A percentile compares a stretch with the other conserved stretches of the same genome.
Conservation (phyloP, 1,140 invertebrate species). For the Cotesia typhae region DNA sequence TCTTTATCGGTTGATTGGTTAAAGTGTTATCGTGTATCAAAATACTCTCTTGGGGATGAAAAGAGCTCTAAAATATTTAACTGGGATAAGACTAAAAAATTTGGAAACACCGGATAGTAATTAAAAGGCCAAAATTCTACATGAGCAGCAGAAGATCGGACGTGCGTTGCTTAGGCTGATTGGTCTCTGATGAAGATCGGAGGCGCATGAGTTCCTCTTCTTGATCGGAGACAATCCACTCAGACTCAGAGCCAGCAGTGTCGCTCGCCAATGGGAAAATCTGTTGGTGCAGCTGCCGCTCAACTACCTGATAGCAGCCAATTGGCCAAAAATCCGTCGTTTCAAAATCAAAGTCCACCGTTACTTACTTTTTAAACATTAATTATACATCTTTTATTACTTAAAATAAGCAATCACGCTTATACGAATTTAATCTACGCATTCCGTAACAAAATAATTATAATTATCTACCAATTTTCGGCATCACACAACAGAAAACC, state of each 20-base stretch:
- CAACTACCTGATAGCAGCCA: constrained; percentile 57
- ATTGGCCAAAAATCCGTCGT: constrained; percentile 53
- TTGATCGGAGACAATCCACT: constrained; percentile 82
- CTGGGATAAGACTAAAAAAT: no score
- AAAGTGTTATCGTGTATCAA: no score
- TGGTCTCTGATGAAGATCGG: constrained; percentile 63
- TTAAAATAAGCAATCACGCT: neutral
- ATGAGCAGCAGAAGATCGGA: constrained; percentile 63
- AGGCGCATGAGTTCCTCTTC: constrained; percentile 82
- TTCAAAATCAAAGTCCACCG: constrained; percentile 61
- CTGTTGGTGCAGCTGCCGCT: constrained; percentile 60
- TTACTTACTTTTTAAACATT: constrained; percentile 23
- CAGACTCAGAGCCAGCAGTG: constrained; percentile 73
- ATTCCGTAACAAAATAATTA: constrained; percentile 38
- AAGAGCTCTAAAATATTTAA: neutral
- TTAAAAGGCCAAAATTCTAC: constrained; percentile 42
- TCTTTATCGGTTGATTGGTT: no score
- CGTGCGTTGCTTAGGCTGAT: constrained; percentile 56
- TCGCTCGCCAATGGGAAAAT: constrained; percentile 54
- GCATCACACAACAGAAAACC: constrained; percentile 38
- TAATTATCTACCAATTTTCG: constrained; percentile 19
- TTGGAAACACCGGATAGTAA: constrained; percentile 13
- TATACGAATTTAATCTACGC: constrained; percentile 29
- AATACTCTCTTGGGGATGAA: no score
- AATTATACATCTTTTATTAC: neutral